Base-by-base conservation (phyloP, 2,797 vertebrate genomes). In the Amblyraja radiata region DNA sequence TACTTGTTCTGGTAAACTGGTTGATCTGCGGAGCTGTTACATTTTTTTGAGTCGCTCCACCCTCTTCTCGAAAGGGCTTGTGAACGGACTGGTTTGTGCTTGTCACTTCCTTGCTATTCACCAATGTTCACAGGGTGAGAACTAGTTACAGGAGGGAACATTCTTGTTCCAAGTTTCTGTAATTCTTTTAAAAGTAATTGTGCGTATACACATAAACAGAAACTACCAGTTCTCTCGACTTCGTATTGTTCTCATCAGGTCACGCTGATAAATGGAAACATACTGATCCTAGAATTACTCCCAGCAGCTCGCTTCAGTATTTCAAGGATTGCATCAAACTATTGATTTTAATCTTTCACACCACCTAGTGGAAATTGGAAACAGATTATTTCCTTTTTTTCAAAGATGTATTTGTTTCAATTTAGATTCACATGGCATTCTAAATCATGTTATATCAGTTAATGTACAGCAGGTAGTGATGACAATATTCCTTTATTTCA, bases 331-430 rank as follows among this genome's bases (percentile, higher is more conserved):
- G n/a, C n/a, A 58, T 65, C 58, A 39, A 73, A 25, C 36, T 73
- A 16, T 21, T 6, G n/a, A 46, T 91, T 91, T 39, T 71, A 91
- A 46, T 74, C 88, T 91, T 91, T 91, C 68, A 71, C 36, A 54
- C 88, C 88, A 91, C 36, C 88, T 91, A 91, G 88, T 91, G 88
- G 88, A 28, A 73, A 18, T 91, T 91, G 65, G 68, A 32, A 63
- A 86, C 61, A 65, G 58, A 32, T 86, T 63, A 86, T 86, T 61
- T 32, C 83, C 1, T 28, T 32, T 63, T 86, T 46, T 86, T 65
- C 58, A 86, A 65, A 65, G 11, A 61, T 61, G 28, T 11, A 32
- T 78, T 21, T 8, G 21, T 6, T 46, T 81, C 18, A 81, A 63
- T 28, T 61, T 86, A 4, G 13, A 86, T 13, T 86, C 83, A 11